Percentiles rank a stretch among this genome's conserved stretches.
phyloP scores from a whole-genome alignment of 2,888 invertebrate species.

The Ligdia adustata region DNA sequence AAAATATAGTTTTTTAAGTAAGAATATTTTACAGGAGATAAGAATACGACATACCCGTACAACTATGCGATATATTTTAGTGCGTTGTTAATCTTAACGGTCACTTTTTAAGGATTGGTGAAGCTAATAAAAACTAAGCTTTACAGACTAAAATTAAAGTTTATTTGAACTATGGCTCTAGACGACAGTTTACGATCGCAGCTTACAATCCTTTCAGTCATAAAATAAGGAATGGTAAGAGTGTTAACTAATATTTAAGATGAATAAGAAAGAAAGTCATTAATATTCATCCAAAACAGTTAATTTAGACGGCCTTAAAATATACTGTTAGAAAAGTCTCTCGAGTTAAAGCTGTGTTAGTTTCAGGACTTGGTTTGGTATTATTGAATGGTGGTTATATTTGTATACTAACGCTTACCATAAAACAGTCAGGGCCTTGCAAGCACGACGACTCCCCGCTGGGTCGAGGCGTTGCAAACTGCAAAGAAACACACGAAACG shows the following conservation, averaged over 20 bases:
- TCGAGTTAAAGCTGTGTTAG: no score
- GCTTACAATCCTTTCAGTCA: constrained; percentile 40
- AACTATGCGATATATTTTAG: constrained; percentile 27
- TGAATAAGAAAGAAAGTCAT: constrained; percentile 30
- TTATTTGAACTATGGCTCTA: constrained; percentile 36
- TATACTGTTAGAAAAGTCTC: neutral
- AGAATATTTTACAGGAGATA: no score
- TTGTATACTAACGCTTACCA: constrained; percentile 80
- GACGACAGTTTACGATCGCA: constrained; percentile 36
- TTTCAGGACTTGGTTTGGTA: neutral
- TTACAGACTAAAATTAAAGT: constrained; percentile 33
- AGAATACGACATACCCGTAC: constrained; percentile 20
- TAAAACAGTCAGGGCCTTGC: constrained; percentile 88
- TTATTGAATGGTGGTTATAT: neutral
- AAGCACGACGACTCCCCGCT: constrained; percentile 87
- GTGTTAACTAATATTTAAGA: constrained; percentile 35
- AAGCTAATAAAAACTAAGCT: constrained; percentile 35
- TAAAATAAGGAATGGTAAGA: constrained; percentile 37
- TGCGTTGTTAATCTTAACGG: constrained; percentile 31
- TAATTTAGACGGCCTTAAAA: neutral
- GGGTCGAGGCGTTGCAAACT: constrained; percentile 86
- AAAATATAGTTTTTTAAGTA: neutral
- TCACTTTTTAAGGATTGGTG: constrained; percentile 25
- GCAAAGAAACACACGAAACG: constrained; percentile 76
- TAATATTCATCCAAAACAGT: constrained; percentile 18